Evolutionary conservation across 2,113 vertebrate genomes (phyloP), one percentile per base, ranked within the genome.

Genomic region (Rissa tridactyla): DNA sequence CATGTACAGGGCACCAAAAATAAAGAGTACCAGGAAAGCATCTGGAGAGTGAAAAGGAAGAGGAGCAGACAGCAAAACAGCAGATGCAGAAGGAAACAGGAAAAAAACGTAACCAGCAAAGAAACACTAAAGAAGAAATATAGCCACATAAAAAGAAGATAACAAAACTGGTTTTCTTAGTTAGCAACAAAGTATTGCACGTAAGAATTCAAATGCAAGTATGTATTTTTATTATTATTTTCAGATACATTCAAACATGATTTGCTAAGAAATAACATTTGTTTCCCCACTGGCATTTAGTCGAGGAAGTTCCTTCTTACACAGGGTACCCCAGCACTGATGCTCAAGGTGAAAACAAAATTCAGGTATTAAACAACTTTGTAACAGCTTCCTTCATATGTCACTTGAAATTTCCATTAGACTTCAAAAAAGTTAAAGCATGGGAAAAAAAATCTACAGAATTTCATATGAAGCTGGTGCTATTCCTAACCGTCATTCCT

Each of bases 11-110:
- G 78, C 73, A 97, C 54, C 83, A 94, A 92, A 95, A 97, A 91
- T 91, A 94, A 94, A 94, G 69, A 94, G 82, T 73, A 91, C 94
- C 46, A 94, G 70, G 75, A 94, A 96, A 95, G 92, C 70, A 95
- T 92, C 85, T 95, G 82, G 62, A 92, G 49, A 94, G 42, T 51
- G 73, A 87, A 95, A 94, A 81, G 78, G 64, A 92, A 92, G 83
- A 92, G 36, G 49, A 94, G 57, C 52, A 84, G 77, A 71, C 23
- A 92, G 61, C 34, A 91, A 85, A 94, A 93, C 23, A 96, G 80
- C 52, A 61, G 49, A 89, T 80, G 61, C 69, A 87, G 54, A 91
- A 58, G 19, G 65, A 87, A 94, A 66, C 21, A 81, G 71, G 15
- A 18, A 86, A 76, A 83, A 78, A 73, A 55, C 0, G 8, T n/a